A percentile compares a stretch with the other conserved stretches of the same genome.
Evolutionary conservation across 1,140 invertebrate species (phyloP).

Genomic region (Rhynchophorus ferrugineus): DNA sequence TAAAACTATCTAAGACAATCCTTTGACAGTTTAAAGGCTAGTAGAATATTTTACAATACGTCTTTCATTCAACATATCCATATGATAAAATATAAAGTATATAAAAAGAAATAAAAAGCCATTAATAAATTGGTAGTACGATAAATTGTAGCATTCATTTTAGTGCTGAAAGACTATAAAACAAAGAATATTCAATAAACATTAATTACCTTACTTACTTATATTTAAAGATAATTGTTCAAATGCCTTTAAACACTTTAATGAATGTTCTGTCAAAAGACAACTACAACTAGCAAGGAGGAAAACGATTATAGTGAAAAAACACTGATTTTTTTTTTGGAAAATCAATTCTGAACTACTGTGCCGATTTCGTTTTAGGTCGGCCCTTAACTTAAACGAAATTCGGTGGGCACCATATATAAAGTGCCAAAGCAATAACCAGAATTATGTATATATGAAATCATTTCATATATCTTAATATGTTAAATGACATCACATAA

Average conservation of each 20-base stretch:
- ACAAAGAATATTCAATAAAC: too few species aligned
- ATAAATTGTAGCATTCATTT: background rate
- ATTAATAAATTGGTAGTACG: background rate
- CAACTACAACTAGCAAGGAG: background rate
- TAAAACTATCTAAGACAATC: background rate
- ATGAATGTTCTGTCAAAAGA: background rate
- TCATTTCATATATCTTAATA: constrained; percentile 36
- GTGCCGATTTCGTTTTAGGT: constrained; percentile 37
- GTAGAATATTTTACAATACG: background rate
- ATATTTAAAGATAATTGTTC: too few species aligned
- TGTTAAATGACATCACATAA: constrained; percentile 38
- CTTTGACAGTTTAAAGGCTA: background rate
- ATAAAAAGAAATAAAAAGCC: too few species aligned
- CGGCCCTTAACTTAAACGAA: constrained; percentile 36
- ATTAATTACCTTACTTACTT: too few species aligned
- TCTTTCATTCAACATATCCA: background rate
- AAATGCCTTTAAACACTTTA: background rate
- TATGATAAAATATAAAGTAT: background rate
- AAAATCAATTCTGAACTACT: constrained; percentile 40
- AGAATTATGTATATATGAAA: constrained; percentile 38
- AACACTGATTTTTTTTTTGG: constrained; percentile 5
- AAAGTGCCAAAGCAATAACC: constrained; percentile 36
- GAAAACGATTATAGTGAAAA: background rate
- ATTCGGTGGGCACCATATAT: constrained; percentile 32
- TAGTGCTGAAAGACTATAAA: background rate